These are phyloP conservation scores for Syrista parreyssii DNA, from an alignment of 2,888 invertebrate species.

Conservation along the genomic window DNA sequence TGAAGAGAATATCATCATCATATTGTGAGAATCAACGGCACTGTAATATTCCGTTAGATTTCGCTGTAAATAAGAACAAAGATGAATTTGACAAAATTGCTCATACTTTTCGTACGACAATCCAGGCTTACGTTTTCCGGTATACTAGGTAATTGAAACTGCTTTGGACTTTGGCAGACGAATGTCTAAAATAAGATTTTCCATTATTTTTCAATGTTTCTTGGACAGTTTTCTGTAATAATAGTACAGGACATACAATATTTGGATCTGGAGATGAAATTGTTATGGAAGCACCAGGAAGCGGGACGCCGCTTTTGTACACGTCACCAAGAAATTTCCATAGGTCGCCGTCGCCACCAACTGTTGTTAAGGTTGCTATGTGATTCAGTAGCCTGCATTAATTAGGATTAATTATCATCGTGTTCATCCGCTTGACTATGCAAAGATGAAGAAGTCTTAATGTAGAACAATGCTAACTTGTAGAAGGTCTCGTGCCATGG, in stretches of 20 bases:
- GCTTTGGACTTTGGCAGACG: conserved; percentile 81
- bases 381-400: conserved; percentile 79
- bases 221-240: neutral
- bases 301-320: conserved; percentile 76
- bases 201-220: neutral
- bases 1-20: conserved; percentile 96
- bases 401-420: neutral
- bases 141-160: conserved; percentile 90
- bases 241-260: conserved; percentile 65
- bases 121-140: conserved; percentile 87
- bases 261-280: conserved; percentile 70
- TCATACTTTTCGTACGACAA: neutral
- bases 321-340: conserved; percentile 75
- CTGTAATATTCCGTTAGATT: conserved; percentile 98
- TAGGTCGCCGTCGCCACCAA: conserved; percentile 70
- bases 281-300: conserved; percentile 74
- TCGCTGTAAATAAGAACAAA: conserved; percentile 72
- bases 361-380: conserved; percentile 80
- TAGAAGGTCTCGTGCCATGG: conserved; percentile 98
- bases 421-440: neutral
- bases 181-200: conserved; percentile 75
- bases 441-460: neutral
- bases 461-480: conserved; percentile 71
- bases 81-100: neutral
- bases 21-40: conserved; percentile 93